Evolutionary conservation across 92 coral and sea anemone genomes (phyloP).

Genomic region (Ricordea florida): DNA sequence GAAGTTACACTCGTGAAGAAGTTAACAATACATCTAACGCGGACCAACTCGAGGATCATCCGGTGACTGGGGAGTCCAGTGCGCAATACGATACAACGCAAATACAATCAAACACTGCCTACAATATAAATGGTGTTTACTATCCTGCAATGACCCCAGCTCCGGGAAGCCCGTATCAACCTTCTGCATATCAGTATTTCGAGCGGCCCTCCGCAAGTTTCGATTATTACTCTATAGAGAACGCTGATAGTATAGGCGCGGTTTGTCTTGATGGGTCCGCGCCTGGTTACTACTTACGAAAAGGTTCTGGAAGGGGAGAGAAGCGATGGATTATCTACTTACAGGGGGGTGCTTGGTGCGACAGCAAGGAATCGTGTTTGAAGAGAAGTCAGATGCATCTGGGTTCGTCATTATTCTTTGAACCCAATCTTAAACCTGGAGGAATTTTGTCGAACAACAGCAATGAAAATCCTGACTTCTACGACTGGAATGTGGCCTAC

Average conservation of each 20-base stretch:
- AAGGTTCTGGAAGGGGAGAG: constrained; percentile 61
- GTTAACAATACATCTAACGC: too few relatives aligned
- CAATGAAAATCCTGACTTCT: constrained; percentile 69
- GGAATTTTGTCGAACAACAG: constrained; percentile 69
- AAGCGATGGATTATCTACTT: constrained; percentile 84
- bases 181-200: background rate
- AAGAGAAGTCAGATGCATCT: constrained; percentile 62
- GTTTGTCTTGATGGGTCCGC: constrained; percentile 90
- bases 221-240: constrained; percentile 33
- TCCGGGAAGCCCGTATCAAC: background rate
- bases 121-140: too few relatives aligned
- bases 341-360: constrained; percentile 98
- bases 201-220: constrained; percentile 9
- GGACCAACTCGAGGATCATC: too few relatives aligned
- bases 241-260: constrained; percentile 75
- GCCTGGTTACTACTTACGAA: constrained; percentile 75
- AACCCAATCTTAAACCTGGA: constrained; percentile 46
- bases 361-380: constrained; percentile 68
- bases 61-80: too few relatives aligned
- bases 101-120: too few relatives aligned
- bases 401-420: constrained; percentile 68
- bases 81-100: too few relatives aligned
- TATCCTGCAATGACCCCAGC: constrained; percentile 10
- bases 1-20: too few relatives aligned
- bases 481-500: constrained; percentile 92